Conservation (phyloP, 1,140 invertebrate genomes). For the Hesperophylax magnus region DNA sequence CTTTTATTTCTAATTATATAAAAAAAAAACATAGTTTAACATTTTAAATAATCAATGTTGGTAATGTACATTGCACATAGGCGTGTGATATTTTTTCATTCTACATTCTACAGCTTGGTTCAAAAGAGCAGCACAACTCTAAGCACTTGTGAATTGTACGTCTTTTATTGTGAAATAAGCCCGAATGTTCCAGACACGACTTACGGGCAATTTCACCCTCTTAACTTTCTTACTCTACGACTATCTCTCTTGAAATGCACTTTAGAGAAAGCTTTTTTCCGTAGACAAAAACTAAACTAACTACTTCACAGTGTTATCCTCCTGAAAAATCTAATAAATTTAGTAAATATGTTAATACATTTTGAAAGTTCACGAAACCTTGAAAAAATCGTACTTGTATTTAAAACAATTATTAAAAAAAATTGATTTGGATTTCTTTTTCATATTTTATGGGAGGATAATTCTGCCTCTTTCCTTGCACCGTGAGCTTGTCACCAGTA, state of each 20-base stretch:
- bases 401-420: too few species aligned
- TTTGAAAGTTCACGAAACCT: too few species aligned
- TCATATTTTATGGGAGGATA: not conserved
- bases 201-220: slow-evolving; percentile 45
- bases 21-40: too few species aligned
- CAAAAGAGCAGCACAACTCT: slow-evolving; percentile 40
- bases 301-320: slow-evolving; percentile 27
- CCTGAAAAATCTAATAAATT: not conserved
- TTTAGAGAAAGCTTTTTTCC: slow-evolving; percentile 54
- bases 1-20: too few species aligned
- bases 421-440: too few species aligned
- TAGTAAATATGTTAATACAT: not conserved
- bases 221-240: slow-evolving; percentile 38
- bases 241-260: slow-evolving; percentile 52
- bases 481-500: slow-evolving; percentile 47
- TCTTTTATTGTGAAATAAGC: slow-evolving; percentile 46
- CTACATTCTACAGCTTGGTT: slow-evolving; percentile 19
- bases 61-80: too few species aligned
- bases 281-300: slow-evolving; percentile 35
- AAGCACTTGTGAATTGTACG: slow-evolving; percentile 31
- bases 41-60: too few species aligned
- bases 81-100: too few species aligned
- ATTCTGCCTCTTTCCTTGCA: slow-evolving; percentile 38
- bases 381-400: too few species aligned
- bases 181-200: slow-evolving; percentile 46